Evolutionary conservation across 2,113 vertebrate species (phyloP), one percentile per base, ranked within the genome.

Genomic region (Microtus ochrogaster): DNA sequence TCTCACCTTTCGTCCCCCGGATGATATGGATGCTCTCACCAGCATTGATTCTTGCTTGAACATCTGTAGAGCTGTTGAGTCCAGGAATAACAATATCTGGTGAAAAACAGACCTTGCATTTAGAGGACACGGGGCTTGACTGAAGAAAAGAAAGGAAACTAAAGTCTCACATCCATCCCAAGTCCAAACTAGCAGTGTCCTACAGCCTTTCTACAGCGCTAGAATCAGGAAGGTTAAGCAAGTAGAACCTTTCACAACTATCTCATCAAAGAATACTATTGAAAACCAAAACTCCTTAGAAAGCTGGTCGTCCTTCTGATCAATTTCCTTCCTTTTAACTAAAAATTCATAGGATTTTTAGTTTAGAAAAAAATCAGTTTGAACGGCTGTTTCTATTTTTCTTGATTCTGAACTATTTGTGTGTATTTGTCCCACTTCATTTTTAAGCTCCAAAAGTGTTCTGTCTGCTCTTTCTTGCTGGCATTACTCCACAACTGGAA

Each of bases 31-130:
- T 99, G 97, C 99, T 99, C 98, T 99, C 99, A 0, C 99, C 99
- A 94, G 99, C 99, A 90, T 98, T 99, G 93, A 99, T 99, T 94
- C 99, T 99, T 81, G 99, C 99, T 98, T 99, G 99, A 58, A 99
- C 99, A 86, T 99, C 99, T 33, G 99, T 99, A 89, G 99, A 98
- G 96, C 99, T 99, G 97, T 99, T 99, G 78, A 99, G 99, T 98
- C 99, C 99, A n/a, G 99, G 99, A 98, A 99, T 99, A 92, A 99
- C 99, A 92, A 99, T 99, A 98, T 99, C 99, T 99, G 98, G 83
- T 72, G 93, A 83, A 95, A 94, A 98, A 98, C 91, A 98, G 17
- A 95, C 41, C 93, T 89, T 12, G 82, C 19, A 83, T 89, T 97
- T 96, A 97, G 97, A 93, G 84, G 66, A 85, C 63, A 84, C 0